A percentile compares a stretch with the other conserved stretches of the same genome.
Evolutionary conservation across 2,113 vertebrate genomes (phyloP).

Genomic region (Crotalus helleri): DNA sequence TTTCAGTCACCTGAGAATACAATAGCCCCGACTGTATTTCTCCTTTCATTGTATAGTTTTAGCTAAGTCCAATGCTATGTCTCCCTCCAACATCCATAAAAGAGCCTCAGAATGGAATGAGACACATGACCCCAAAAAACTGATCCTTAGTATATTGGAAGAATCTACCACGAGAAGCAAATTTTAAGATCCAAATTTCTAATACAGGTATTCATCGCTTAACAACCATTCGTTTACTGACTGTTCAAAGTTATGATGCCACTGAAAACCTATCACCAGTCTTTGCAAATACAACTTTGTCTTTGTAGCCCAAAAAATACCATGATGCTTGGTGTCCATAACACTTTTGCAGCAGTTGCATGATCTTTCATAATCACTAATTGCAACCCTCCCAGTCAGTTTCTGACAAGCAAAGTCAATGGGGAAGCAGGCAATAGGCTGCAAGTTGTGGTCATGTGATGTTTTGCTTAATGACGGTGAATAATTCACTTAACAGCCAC

Average conservation of each 20-base stretch:
- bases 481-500: background rate
- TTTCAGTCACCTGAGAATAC: background rate
- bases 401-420: background rate
- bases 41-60: background rate
- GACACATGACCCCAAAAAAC: background rate
- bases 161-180: background rate
- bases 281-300: background rate
- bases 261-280: background rate
- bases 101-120: background rate
- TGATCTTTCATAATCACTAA: background rate
- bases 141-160: background rate
- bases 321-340: background rate
- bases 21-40: background rate
- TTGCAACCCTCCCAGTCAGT: background rate
- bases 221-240: background rate
- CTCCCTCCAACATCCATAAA: background rate
- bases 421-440: background rate
- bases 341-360: background rate
- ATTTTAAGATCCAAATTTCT: background rate
- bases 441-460: background rate
- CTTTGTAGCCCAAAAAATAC: background rate
- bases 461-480: background rate
- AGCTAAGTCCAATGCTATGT: background rate
- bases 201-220: background rate
- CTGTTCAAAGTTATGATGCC: background rate